Conservation (phyloP, 1,140 invertebrate species). For the Papilio helenus region DNA sequence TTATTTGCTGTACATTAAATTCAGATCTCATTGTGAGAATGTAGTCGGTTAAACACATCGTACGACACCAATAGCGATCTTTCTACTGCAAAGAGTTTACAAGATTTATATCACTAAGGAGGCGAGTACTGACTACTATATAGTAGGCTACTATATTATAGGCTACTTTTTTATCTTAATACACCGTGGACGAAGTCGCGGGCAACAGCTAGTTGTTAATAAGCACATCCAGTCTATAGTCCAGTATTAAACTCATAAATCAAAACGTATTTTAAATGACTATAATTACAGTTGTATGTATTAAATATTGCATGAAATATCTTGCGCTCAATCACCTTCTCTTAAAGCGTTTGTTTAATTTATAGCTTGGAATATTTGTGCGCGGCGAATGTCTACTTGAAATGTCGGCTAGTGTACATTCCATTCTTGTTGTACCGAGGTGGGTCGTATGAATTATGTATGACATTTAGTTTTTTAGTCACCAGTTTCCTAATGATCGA, state of each 20-base stretch:
- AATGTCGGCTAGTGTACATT: slow-evolving; percentile 8
- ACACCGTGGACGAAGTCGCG: too few species aligned
- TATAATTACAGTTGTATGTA: neutral
- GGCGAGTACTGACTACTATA: too few species aligned
- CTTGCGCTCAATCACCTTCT: slow-evolving; percentile 10
- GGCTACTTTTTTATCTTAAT: too few species aligned
- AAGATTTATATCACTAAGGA: too few species aligned
- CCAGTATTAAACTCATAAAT: neutral
- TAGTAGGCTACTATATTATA: too few species aligned
- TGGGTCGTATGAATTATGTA: slow-evolving; percentile 15
- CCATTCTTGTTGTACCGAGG: neutral
- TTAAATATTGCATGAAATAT: slow-evolving; percentile 16
- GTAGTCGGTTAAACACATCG: too few species aligned
- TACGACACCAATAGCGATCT: too few species aligned
- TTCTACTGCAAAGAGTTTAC: too few species aligned
- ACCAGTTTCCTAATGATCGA: neutral
- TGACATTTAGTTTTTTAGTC: neutral
- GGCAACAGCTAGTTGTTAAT: too few species aligned
- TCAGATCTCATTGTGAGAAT: too few species aligned
- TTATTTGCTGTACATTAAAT: neutral
- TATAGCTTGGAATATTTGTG: slow-evolving; percentile 8
- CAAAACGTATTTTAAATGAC: neutral
- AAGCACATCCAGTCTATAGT: too few species aligned
- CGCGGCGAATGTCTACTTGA: neutral
- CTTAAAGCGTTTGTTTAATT: slow-evolving; percentile 34